phyloP scores from a whole-genome alignment of 1,140 invertebrate species.

The Drosophila gunungcola region DNA sequence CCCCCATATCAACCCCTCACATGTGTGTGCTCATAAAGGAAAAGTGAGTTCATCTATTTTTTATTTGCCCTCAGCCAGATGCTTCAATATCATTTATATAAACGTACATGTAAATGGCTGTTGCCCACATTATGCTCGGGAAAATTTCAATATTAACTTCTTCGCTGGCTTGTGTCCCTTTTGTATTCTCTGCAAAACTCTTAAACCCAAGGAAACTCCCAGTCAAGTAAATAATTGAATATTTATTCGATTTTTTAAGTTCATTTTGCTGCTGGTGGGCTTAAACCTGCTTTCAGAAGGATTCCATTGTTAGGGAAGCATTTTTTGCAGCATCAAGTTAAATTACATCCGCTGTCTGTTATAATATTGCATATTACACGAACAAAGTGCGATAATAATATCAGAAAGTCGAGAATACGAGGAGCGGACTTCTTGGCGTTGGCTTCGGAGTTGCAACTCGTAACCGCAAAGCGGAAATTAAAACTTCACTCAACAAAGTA shows the following conservation, averaged over 20 bases:
- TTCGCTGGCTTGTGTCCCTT: conserved; percentile 5
- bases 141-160: conserved; percentile 47
- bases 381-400: conserved; percentile 29
- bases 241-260: conserved; percentile 67
- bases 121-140: conserved; percentile 32
- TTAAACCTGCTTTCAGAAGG: background rate
- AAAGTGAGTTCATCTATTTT: conserved; percentile 71
- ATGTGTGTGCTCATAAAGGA: conserved; percentile 22
- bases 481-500: conserved; percentile 51
- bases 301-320: conserved; percentile 34
- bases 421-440: conserved; percentile 8
- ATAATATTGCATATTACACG: conserved; percentile 40
- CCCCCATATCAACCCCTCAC: conserved; percentile 6
- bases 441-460: conserved; percentile 26
- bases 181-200: conserved; percentile 20
- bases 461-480: conserved; percentile 71
- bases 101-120: conserved; percentile 19
- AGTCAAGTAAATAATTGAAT: conserved; percentile 64
- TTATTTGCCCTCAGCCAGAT: conserved; percentile 64
- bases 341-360: conserved; percentile 50
- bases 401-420: background rate
- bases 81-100: conserved; percentile 40
- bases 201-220: conserved; percentile 20
- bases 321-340: conserved; percentile 34
- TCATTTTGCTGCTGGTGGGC: conserved; percentile 27